These are phyloP conservation scores for Vipera latastei DNA, from an alignment of 2,797 vertebrate genomes.

Conservation along the genomic window DNA sequence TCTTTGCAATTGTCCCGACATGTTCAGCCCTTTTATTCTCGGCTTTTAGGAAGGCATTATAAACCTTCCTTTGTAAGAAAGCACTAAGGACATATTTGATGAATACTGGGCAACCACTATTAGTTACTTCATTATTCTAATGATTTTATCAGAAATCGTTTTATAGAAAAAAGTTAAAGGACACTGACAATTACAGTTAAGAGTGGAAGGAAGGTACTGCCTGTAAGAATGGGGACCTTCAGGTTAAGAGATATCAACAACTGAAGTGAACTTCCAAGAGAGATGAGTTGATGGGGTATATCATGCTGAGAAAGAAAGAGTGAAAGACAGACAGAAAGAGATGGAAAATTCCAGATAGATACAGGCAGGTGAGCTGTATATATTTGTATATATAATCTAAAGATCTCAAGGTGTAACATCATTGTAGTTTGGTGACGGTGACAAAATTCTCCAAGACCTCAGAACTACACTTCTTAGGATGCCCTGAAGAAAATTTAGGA, in stretches of 20 bases:
- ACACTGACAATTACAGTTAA: background rate
- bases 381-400: background rate
- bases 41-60: background rate
- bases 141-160: background rate
- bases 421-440: background rate
- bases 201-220: background rate
- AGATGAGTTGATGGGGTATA: background rate
- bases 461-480: background rate
- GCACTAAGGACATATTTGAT: background rate
- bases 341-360: background rate
- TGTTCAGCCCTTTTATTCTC: background rate
- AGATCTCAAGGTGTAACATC: background rate
- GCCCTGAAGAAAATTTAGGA: background rate
- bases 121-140: background rate
- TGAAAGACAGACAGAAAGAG: background rate
- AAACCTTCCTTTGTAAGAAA: background rate
- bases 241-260: background rate
- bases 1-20: background rate
- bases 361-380: background rate
- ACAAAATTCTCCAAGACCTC: background rate
- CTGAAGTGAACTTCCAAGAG: background rate
- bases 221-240: background rate
- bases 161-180: background rate
- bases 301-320: background rate
- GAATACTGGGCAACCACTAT: background rate